phyloP scores from a whole-genome alignment of 2,113 vertebrate genomes.

The Ranitomeya variabilis region DNA sequence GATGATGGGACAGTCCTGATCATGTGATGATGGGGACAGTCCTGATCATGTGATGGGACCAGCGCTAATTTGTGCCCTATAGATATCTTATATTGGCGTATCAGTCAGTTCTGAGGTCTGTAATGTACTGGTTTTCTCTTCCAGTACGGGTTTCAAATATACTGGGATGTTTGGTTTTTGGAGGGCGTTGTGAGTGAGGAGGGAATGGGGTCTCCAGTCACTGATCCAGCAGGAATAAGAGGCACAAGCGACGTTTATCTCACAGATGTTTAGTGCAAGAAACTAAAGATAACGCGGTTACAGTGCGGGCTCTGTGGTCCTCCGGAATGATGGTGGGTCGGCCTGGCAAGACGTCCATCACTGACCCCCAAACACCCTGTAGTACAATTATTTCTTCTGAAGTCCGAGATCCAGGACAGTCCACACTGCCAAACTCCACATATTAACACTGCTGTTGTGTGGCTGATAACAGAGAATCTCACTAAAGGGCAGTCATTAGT shows the following conservation, averaged over 20 bases:
- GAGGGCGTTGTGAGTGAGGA: too few relatives aligned
- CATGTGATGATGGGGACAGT: too few relatives aligned
- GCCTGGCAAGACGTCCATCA: background rate
- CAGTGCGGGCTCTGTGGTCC: background rate
- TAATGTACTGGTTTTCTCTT: too few relatives aligned
- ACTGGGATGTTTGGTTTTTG: background rate
- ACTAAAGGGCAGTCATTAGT: background rate
- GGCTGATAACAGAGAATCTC: slow-evolving; percentile 4
- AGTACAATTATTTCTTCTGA: background rate
- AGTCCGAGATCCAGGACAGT: background rate
- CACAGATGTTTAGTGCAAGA: background rate
- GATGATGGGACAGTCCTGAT: too few relatives aligned
- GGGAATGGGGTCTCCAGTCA: background rate
- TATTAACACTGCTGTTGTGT: background rate
- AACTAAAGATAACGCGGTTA: background rate
- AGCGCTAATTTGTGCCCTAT: too few relatives aligned
- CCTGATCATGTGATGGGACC: too few relatives aligned
- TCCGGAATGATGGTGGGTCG: background rate
- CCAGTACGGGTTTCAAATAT: too few relatives aligned
- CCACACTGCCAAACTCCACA: background rate
- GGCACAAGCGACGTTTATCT: background rate
- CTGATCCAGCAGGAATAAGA: background rate
- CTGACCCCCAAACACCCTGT: background rate
- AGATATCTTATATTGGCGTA: too few relatives aligned
- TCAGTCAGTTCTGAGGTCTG: too few relatives aligned